Percentiles rank a stretch among this genome's conserved stretches.
These are phyloP conservation scores for Plutella xylostella DNA, from an alignment of 2,888 invertebrate species.

Conservation along the genomic window DNA sequence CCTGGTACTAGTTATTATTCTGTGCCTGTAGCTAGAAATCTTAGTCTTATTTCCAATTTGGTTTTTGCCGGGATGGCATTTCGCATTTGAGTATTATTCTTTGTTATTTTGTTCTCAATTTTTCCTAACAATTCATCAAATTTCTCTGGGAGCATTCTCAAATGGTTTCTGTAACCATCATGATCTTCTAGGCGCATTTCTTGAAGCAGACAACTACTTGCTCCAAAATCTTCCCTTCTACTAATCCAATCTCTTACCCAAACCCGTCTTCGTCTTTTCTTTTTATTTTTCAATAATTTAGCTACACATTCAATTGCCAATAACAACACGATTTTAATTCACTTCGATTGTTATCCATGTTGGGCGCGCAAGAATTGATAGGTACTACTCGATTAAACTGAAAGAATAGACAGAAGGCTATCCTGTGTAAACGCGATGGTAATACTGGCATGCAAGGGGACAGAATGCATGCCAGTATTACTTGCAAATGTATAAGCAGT, in stretches of 20 bases:
- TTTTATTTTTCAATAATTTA: too few relatives aligned
- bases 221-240: conserved; percentile 13
- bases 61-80: background rate
- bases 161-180: background rate
- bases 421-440: background rate
- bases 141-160: background rate
- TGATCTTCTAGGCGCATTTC: background rate
- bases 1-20: too few relatives aligned
- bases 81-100: too few relatives aligned
- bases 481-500: background rate
- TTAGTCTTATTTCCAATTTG: background rate
- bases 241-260: conserved; percentile 15
- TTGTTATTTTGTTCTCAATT: background rate
- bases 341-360: background rate
- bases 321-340: too few relatives aligned
- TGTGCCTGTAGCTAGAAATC: background rate
- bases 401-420: too few relatives aligned
- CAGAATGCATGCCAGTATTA: background rate
- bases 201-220: conserved; percentile 6
- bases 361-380: background rate
- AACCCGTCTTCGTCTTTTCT: conserved; percentile 12
- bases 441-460: background rate
- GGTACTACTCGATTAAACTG: too few relatives aligned
- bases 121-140: background rate
- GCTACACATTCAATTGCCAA: too few relatives aligned